Evolutionary conservation across 2,888 invertebrate species (phyloP).

Genomic region (Platycheirus rosarum): DNA sequence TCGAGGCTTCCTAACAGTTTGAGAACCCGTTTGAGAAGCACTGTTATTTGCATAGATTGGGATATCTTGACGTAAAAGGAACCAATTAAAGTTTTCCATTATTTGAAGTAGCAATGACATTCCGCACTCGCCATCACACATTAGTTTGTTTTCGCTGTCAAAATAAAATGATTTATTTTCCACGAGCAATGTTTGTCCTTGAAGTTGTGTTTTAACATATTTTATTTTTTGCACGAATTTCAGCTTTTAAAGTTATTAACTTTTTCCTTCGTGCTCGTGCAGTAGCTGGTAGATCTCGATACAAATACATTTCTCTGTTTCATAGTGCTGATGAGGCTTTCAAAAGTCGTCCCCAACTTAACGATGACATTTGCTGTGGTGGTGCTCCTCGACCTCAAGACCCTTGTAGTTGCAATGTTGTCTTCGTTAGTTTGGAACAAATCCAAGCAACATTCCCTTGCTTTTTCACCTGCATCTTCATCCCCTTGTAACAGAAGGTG

Average conservation of each 20-base stretch:
- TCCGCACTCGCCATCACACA: slow-evolving; percentile 2
- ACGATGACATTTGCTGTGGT: too few relatives aligned
- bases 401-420: too few relatives aligned
- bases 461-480: background rate
- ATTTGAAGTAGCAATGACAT: background rate
- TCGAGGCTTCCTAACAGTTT: background rate
- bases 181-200: background rate
- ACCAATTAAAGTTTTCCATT: too few relatives aligned
- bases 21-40: too few relatives aligned
- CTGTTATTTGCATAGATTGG: too few relatives aligned
- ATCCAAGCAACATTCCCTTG: background rate
- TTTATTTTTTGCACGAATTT: background rate
- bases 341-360: too few relatives aligned
- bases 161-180: background rate
- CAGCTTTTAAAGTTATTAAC: background rate
- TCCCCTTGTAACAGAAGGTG: background rate
- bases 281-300: background rate
- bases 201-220: background rate
- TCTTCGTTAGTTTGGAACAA: background rate
- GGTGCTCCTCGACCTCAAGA: too few relatives aligned
- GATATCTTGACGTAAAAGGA: too few relatives aligned
- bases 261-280: background rate
- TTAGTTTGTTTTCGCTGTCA: background rate
- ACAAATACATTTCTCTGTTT: too few relatives aligned
- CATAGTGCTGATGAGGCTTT: too few relatives aligned